Base-by-base conservation (phyloP, 2,888 invertebrate genomes). In the Ochlodes sylvanus region DNA sequence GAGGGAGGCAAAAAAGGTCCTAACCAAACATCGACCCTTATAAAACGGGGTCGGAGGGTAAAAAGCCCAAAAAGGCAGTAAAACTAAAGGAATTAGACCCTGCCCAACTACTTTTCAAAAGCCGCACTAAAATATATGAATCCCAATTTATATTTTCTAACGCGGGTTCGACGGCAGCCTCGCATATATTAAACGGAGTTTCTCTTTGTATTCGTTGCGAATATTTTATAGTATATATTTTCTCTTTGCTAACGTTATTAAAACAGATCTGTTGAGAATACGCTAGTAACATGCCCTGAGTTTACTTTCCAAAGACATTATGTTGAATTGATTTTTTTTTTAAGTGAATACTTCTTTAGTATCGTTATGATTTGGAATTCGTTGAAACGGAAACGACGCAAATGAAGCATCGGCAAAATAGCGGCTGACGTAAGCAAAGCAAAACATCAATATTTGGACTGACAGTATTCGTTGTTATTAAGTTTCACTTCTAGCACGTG, bases 41-140 rank as follows among this genome's bases (percentile, higher is more conserved):
- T 91, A 90, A 90, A 89, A 87, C 86, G 87, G 82, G 84, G 68
- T 68, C 62, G 57, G 68, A 73, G 73, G 74, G 75, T 88, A 90
- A 92, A 92, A 92, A 92, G 79, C 84, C 90, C 92, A 90, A 92
- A 92, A 93, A 92, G 92, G 90, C 90, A 86, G 89, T 93, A 93
- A 92, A 93, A 93, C 92, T 92, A 91, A 90, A 88, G 92, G 92
- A 92, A 92, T 92, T 92, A 93, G 88, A 84, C 81, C 81, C 80
- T 85, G 76, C 80, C 79, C 85, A 90, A 91, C 93, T 92, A 92
- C 93, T 92, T 93, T 92, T 90, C 92, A 85, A 90, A 92, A 90
- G 82, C 82, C 79, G 77, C 79, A 81, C 86, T 86, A 84, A 90
- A 90, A 92, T 92, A 91, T 92, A 92, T 89, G 91, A 89, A 89